Base-by-base conservation (phyloP, 2,888 invertebrate genomes). In the Oxyteleia sp. region DNA sequence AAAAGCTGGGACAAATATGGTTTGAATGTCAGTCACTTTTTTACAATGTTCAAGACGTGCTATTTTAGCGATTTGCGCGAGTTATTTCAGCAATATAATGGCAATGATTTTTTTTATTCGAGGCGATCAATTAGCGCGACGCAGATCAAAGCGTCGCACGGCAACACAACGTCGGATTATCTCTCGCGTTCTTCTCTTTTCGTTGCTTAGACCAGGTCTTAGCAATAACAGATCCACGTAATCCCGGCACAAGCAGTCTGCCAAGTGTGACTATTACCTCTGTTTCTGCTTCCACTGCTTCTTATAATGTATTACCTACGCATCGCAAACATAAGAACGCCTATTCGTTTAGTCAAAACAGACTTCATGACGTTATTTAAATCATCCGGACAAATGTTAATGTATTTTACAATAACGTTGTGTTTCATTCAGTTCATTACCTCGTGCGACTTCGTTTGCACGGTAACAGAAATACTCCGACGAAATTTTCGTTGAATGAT, bases 201-300 rank as follows among this genome's bases (percentile, higher is more conserved):
- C 45, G 45, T 29, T 38, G 47, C 57, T 57, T 57, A 57, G 66
- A 57, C 63, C 45, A 18, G 45, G 74, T 45, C 66, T 75, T 75
- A 75, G 78, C 61, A 78, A 53, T 61, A 78, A 68, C 68, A 75
- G 57, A 75, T 59, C 76, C 76, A 35, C 68, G 61, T 76, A 76
- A 76, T 76, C 76, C 76, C 59, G 32, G 23, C 68, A 43, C 59
- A 41, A 76, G 59, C 66, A 55, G 75, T 66, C 49, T 53, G 64
- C 75, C 75, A 75, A 75, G 64, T 55, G 75, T n/a, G 59, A 51
- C 76, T 43, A 38, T 68, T 59, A 35, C 59, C 41, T 35, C 20
- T 45, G 64, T 63, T 57, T 59, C 49, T 18, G 55, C 15, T 59
- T 55, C 38, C 38, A 15, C 26, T 18, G 43, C 23, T 38, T 66